Percentiles rank a stretch among this genome's conserved stretches.
Evolutionary conservation across 2,888 invertebrate species (phyloP).

Genomic region (Troides helena): DNA sequence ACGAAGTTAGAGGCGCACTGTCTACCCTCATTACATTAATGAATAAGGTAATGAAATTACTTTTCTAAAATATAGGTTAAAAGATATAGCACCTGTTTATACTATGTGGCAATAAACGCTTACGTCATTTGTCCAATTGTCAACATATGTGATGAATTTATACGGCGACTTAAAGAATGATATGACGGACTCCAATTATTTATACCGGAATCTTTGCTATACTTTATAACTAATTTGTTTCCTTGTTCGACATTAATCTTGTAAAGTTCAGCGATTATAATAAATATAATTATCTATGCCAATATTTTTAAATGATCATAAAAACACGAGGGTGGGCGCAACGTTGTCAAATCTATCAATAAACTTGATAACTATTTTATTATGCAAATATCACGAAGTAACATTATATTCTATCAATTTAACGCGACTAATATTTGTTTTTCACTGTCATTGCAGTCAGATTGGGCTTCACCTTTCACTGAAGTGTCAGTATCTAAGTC

Average conservation of each 20-base stretch:
- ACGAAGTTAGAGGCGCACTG: slow-evolving; percentile 81
- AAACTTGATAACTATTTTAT: slow-evolving; percentile 7
- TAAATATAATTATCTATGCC: background rate
- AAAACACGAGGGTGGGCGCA: background rate
- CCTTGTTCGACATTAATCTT: background rate
- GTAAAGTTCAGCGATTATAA: background rate
- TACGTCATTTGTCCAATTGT: slow-evolving; percentile 9
- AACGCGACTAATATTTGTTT: slow-evolving; percentile 19
- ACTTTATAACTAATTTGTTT: slow-evolving; percentile 6
- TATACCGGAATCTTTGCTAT: background rate
- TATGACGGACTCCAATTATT: background rate
- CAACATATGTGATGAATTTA: background rate
- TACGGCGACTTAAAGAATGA: background rate
- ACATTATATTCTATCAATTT: slow-evolving; percentile 6
- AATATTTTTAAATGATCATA: background rate
- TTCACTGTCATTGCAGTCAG: slow-evolving; percentile 26
- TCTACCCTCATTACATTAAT: slow-evolving; percentile 82
- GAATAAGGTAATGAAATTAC: slow-evolving; percentile 68
- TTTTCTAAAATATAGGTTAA: slow-evolving; percentile 32
- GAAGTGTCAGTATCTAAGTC: slow-evolving; percentile 20
- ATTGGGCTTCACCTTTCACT: slow-evolving; percentile 27
- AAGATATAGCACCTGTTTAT: slow-evolving; percentile 39
- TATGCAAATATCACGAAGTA: slow-evolving; percentile 17
- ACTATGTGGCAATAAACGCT: slow-evolving; percentile 14
- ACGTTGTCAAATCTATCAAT: slow-evolving; percentile 12